phyloP scores from a whole-genome alignment of 2,888 invertebrate genomes.

The Eupsilia transversa region DNA sequence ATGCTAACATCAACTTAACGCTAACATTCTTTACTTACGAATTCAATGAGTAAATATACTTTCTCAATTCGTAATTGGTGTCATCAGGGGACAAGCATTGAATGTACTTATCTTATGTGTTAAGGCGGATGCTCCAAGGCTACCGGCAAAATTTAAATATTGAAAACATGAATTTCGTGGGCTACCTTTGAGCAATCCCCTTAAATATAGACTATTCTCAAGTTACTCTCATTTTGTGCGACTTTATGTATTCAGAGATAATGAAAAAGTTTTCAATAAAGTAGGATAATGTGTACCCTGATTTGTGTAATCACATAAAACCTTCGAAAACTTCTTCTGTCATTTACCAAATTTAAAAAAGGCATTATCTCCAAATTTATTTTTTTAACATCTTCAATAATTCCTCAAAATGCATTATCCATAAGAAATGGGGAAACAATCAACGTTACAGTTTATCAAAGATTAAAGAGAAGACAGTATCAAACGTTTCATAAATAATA shows the following conservation, averaged over 20 bases:
- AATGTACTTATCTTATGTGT: constrained; percentile 70
- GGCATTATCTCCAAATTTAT: constrained; percentile 57
- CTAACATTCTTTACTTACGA: constrained; percentile 75
- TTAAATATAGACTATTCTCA: constrained; percentile 59
- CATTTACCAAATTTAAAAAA: constrained; percentile 59
- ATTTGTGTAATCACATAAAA: constrained; percentile 79
- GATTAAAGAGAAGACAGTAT: constrained; percentile 65
- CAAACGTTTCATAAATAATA: constrained; percentile 66
- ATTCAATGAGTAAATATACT: constrained; percentile 73
- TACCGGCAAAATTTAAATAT: background rate
- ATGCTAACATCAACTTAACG: constrained; percentile 84
- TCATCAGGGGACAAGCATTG: constrained; percentile 79
- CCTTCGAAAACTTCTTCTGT: constrained; percentile 77
- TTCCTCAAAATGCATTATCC: constrained; percentile 65
- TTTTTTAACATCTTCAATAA: constrained; percentile 64
- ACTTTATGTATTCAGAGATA: constrained; percentile 55
- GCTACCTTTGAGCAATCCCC: constrained; percentile 11
- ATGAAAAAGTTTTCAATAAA: constrained; percentile 65
- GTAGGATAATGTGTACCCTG: constrained; percentile 80
- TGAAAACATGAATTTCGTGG: constrained; percentile 6
- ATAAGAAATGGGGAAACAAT: constrained; percentile 63
- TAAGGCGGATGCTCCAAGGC: constrained; percentile 32
- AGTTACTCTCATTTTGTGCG: constrained; percentile 72
- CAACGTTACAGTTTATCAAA: constrained; percentile 70
- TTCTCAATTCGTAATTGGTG: constrained; percentile 80